Evolutionary conservation across 1,140 invertebrate species (phyloP), one percentile per base, ranked within the genome.

Genomic region (Pogonomyrmex barbatus): DNA sequence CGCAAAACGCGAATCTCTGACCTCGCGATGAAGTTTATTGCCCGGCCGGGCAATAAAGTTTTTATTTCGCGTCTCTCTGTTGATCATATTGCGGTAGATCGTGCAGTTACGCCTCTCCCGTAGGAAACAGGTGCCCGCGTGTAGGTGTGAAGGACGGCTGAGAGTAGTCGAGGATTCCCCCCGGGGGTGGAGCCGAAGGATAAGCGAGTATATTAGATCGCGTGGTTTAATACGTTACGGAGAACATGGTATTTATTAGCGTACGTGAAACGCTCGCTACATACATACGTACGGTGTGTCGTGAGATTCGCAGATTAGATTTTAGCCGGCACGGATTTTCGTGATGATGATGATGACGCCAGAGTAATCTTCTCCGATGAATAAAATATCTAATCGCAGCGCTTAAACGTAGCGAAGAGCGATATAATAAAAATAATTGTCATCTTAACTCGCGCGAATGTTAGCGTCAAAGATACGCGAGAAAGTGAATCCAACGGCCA

Each of bases 1-100:
- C 50, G 50, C 17, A 9, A 73, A 73, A 62, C 52, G 42, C 54
- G 79, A 83, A 73, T 83, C 79, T 75, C 54, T 56, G 78, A 71
- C 50, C 36, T 70, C 68, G 30, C 67, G 54, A 65, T 78, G 62
- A 78, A 78, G 54, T 81, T 83, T 77, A 68, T 68, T 68, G 42
- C 65, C 65, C 65, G 42, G 73, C 42, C 56, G 73, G 73, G 73
- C 56, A 60, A 60, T 77, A 77, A 77, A 77, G 73, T 77, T 83
- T 83, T 83, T 83, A 83, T 75, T 83, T 83, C 77, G 77, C 36
- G 47, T 73, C 36, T 54, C 45, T 60, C 68, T 14, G 79, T 60
- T 83, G 79, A 83, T 30, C 54, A 83, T 83, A 75, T 83, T 83
- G 79, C 68, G 79, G 54, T 75, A 75, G 68, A 73, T 75, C 68